Base-by-base conservation (phyloP, 2,888 invertebrate genomes). In the Galerucella pusilla region DNA sequence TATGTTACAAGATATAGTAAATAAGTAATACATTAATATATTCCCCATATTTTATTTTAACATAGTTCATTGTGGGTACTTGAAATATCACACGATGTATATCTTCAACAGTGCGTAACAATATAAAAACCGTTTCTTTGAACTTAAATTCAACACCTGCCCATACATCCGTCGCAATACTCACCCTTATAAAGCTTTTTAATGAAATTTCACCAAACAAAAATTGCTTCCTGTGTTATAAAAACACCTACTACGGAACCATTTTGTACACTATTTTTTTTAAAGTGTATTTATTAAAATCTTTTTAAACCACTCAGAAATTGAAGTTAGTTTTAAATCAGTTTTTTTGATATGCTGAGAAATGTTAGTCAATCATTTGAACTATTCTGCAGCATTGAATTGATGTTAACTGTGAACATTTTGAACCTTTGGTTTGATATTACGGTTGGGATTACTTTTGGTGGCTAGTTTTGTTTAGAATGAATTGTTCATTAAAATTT, bases 41-140 rank as follows among this genome's bases (percentile, higher is more conserved):
- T 49, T 49, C 12, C 5, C 5, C 10, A 4, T 49, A 0, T 49
- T 49, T 49, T 11, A 49, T 49, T 49, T 49, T 49, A 20, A 57
- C 57, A 57, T 57, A 10, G 11, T 57, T 20, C 9, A 16, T 16
- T 57, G 20, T 20, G 57, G 20, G 10, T 11, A 2, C 16, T 20
- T 57, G 16, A 9, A 20, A 6, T 57, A 57, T 20, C 16, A 20
- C 57, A 20, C 11, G 57, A 3, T 57, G 16, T 20, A 57, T 57
- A 20, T 57, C 57, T 57, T 57, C 57, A 60, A 20, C 60, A 20
- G 68, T 68, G 59, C 68, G 64, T 71, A 57, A 64, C 64, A 49
- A 64, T 64, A 71, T 71, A 71, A 71, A 71, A 64, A 64, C 64
- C 28, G 64, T 64, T 71, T 71, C 35, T 71, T 64, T 64, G 71